Evolutionary conservation across 30 jellyfish, hydroid and myxozoan genomes (phyloP), one percentile per base, ranked within the genome.

Genomic region (Aurelia aurita complex sp. Pacific): DNA sequence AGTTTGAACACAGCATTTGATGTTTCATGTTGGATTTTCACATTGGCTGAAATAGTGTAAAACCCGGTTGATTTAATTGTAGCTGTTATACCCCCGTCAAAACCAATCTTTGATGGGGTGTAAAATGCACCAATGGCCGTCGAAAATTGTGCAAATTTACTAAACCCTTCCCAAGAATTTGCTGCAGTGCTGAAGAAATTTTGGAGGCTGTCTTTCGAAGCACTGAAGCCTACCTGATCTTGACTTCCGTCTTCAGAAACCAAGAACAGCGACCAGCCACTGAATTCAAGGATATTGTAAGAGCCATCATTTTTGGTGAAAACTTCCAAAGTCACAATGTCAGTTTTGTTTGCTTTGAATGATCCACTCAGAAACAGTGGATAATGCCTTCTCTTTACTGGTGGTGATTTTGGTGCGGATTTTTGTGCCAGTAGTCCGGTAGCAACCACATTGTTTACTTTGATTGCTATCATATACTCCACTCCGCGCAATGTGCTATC

Each of bases 331-430:
- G 79, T 66, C 5, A 89, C 71, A 13, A 69, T 79, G 51, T 75
- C 89, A 17, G 94, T 94, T 69, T 69, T 73, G 16, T 38, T 43
- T 18, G 96, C 98, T 74, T 54, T 60, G 82, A 88, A 94, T 3
- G 97, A 64, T n/a, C 99, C 99, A 51, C 98, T 88, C 64, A 94
- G 52, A 50, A 69, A 89, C 68, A 94, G 36, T 8, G 97, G 88
- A 64, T 87, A 88, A 50, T 50, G 66, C 29, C 90, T 71, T 8
- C 93, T 81, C 52, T 57, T 54, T 15, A 54, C 16, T 10, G 94
- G 94, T 16, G 86, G 7, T 8, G 34, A 68, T 11, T n/a, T 52
- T 19, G 87, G 87, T 5, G 82, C 89, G 85, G 94, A 67, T 16
- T 89, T 80, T 4, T 74, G 60, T 7, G 96, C 79, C 50, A 33